Evolutionary conservation across 2,797 vertebrate genomes (phyloP).

Genomic region (Cottoperca gobio): DNA sequence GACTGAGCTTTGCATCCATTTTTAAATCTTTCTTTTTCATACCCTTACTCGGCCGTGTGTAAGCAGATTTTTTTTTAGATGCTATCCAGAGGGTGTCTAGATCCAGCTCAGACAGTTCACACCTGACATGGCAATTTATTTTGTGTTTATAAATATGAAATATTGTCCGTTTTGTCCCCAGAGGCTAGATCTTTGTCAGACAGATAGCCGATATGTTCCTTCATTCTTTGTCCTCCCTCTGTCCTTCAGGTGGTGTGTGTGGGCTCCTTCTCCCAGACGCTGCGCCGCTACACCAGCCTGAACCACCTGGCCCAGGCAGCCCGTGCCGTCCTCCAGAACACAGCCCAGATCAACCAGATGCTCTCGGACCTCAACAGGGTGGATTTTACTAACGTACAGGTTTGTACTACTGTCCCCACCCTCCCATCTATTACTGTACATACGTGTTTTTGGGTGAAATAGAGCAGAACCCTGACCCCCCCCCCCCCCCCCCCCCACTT

Average conservation of each 20-base stretch:
- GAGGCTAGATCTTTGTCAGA: no score
- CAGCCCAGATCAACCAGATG: slow-evolving; percentile 96
- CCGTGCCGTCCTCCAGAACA: slow-evolving; percentile 93
- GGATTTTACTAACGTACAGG: slow-evolving; percentile 96
- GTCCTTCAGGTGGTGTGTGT: slow-evolving; percentile 89
- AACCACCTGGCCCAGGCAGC: slow-evolving; percentile 96
- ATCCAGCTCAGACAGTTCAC: neutral
- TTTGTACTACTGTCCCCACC: slow-evolving; percentile 45
- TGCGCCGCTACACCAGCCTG: slow-evolving; percentile 94
- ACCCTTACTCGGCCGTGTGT: no score
- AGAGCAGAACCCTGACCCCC: neutral
- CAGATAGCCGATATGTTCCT: no score
- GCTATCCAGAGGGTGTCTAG: neutral
- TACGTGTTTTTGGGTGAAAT: neutral
- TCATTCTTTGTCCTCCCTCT: neutral
- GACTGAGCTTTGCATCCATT: neutral
- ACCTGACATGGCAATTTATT: neutral
- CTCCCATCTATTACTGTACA: neutral
- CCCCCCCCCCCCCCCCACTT: neutral
- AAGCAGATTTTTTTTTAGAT: neutral
- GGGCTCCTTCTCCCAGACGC: slow-evolving; percentile 91
- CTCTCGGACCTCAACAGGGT: slow-evolving; percentile 95
- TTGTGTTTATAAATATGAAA: no score
- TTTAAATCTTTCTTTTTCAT: neutral
- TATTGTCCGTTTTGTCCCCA: no score